Evolutionary conservation across 2,113 vertebrate genomes (phyloP), one percentile per base, ranked within the genome.

Genomic region (Pipra filicauda): DNA sequence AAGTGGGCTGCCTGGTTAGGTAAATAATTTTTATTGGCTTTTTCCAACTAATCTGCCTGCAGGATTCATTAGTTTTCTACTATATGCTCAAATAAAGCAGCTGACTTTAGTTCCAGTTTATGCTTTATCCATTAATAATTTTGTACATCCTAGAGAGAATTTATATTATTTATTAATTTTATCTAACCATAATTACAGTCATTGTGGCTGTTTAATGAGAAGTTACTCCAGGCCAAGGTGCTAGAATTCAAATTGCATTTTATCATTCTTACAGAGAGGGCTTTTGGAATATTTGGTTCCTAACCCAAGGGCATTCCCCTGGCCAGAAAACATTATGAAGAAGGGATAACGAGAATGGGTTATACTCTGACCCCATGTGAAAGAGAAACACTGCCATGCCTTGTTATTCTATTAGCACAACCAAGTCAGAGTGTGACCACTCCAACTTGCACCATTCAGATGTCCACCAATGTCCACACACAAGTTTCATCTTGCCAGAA

Each of bases 11-110:
- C 48, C 77, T 97, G 91, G 91, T 95, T 94, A 94, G 92, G 96
- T 95, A 97, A 97, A 92, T 96, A 97, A 94, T 96, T 97, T 95
- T 97, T 96, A 93, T 97, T 97, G 92, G 83, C 88, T 95, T 97
- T 93, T 65, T 48, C 59, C 69, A 90, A 71, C 90, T 97, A 95
- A 97, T 97, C 65, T 86, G 84, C 94, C 93, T 64, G 16, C 43
- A 92, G 89, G 89, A 91, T 95, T 97, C 97, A 97, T 97, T 94
- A 96, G 72, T 46, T 52, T 92, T 91, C 49, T 74, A 92, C 65
- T 96, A 52, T 61, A 79, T 77, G 48, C 88, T 96, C 94, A 97
- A 97, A 97, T 93, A 95, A 96, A 97, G 88, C 66, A 96, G 74
- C 95, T 89, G 71, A 97, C 61, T 96, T 69, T 86, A 73, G 81